Base-by-base conservation (phyloP, 2,888 invertebrate species). In the Petrolisthes manimaculis region DNA sequence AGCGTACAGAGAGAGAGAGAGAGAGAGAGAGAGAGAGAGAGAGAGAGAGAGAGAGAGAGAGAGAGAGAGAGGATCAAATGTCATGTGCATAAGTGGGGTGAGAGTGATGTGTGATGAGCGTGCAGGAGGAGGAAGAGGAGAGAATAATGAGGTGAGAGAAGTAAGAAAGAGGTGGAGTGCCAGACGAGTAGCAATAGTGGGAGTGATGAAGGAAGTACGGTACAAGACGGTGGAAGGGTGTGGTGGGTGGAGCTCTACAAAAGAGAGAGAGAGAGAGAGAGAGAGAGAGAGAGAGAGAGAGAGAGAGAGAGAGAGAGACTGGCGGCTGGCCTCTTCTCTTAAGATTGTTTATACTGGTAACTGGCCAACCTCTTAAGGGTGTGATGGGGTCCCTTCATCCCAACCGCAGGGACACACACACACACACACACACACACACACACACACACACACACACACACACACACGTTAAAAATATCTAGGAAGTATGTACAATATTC, bases 271-370 rank as follows among this genome's bases (percentile, higher is more conserved):
- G 67, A 18, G 18, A 67, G 18, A 67, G 18, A 18, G 18, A 18
- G 67, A 18, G 67, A 67, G 67, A 18, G 18, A 67, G 18, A 67
- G 67, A 67, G 67, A 67, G 67, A 18, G 67, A 18, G 18, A 67
- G 18, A 67, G 18, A 18, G 18, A 18, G 67, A 18, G 67, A 67
- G 67, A 18, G 18, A 67, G 18, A 67, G 67, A 67, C 14, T 67
- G 67, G 75, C 3, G 37, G 37, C 37, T 4, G 71, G 71, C 71
- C 71, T 71, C 71, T 71, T 71, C 71, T 71, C 71, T 71, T 71
- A 71, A 71, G 71, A 18, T 71, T 71, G 71, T 71, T 71, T 71
- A 71, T 71, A 71, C 71, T 71, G 71, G 71, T 71, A 71, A 71
- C 71, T 71, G 71, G 71, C 71, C 71, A 71, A 71, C 18, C 71